Conservation (phyloP, 2,888 invertebrate genomes). For the Drosophila acutilabella region DNA sequence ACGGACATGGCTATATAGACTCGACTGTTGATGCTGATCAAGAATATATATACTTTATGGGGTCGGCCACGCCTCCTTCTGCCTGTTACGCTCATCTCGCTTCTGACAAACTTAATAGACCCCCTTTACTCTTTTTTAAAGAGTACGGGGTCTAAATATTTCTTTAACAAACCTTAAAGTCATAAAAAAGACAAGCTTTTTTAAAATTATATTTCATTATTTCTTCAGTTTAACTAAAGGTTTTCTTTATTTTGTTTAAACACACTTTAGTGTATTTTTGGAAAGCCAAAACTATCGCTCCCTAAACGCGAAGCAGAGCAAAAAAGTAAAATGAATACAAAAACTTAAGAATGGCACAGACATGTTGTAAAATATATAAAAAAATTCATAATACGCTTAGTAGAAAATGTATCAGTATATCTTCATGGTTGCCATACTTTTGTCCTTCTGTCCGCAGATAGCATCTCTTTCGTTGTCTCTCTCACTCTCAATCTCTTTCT, state of each 20-base stretch:
- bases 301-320: neutral
- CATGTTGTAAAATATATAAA: conserved; percentile 77
- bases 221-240: neutral
- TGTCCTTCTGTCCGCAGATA: conserved; percentile 49
- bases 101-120: too few relatives aligned
- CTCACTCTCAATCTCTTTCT: neutral
- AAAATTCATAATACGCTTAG: conserved; percentile 78
- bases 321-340: neutral
- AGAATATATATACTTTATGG: too few relatives aligned
- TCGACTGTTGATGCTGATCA: too few relatives aligned
- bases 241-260: neutral
- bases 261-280: neutral
- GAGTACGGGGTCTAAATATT: too few relatives aligned
- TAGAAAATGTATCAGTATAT: conserved; percentile 74
- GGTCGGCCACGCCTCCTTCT: too few relatives aligned
- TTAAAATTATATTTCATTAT: too few relatives aligned
- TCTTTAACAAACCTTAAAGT: too few relatives aligned
- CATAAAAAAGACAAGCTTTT: too few relatives aligned
- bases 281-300: neutral
- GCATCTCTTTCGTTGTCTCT: conserved; percentile 31
- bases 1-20: too few relatives aligned
- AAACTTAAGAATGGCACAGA: conserved; percentile 54
- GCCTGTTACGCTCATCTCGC: too few relatives aligned
- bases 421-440: conserved; percentile 54
- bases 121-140: too few relatives aligned